Conservation (phyloP, 2,113 vertebrate genomes). For the Suncus etruscus region DNA sequence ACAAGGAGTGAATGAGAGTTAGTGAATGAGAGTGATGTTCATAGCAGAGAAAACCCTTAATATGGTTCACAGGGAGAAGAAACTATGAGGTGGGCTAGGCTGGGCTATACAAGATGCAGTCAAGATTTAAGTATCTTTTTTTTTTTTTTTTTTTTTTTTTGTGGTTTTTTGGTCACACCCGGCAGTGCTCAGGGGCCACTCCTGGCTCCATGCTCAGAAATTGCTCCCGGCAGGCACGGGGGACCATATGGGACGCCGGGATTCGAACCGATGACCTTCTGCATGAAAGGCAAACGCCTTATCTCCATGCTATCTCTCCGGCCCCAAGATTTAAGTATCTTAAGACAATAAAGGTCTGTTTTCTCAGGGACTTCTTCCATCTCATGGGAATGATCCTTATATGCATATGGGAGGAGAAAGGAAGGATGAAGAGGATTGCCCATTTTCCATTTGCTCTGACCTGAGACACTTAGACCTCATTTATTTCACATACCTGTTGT, state of each 20-base stretch:
- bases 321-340: too few relatives aligned
- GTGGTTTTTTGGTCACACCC: too few relatives aligned
- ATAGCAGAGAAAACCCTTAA: not conserved
- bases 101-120: not conserved
- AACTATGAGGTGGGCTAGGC: not conserved
- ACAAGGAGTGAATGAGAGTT: not conserved
- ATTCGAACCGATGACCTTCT: too few relatives aligned
- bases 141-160: too few relatives aligned
- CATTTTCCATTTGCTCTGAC: not conserved
- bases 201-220: too few relatives aligned
- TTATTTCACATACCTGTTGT: not conserved
- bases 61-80: not conserved
- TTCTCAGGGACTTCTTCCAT: not conserved
- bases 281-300: too few relatives aligned
- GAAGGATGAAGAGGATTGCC: not conserved
- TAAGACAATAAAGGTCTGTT: not conserved
- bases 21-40: not conserved
- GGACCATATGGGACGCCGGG: too few relatives aligned
- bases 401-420: not conserved
- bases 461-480: not conserved
- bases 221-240: too few relatives aligned
- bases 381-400: not conserved
- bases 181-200: too few relatives aligned
- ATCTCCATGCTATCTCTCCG: too few relatives aligned
- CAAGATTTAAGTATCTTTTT: not conserved